Percentiles rank a stretch among this genome's conserved stretches.
These are phyloP conservation scores for Onychostruthus taczanowskii DNA, from an alignment of 2,113 vertebrate species.

Conservation along the genomic window DNA sequence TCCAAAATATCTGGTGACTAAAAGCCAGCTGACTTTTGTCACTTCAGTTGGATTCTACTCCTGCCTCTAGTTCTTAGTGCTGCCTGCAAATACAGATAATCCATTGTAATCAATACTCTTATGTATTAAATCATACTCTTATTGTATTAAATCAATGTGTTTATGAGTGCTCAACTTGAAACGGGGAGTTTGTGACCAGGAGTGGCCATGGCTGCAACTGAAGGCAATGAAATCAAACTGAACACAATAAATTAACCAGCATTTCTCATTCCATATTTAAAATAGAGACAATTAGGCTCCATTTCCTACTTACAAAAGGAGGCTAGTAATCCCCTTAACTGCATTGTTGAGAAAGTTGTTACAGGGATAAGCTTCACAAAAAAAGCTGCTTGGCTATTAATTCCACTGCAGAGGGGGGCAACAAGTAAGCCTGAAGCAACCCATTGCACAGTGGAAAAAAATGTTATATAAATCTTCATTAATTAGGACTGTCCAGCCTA, in stretches of 20 bases:
- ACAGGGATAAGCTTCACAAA: background rate
- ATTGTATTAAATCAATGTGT: background rate
- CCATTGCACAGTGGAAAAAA: background rate
- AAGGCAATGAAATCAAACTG: background rate
- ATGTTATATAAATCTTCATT: background rate
- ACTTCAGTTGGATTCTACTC: background rate
- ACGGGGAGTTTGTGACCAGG: background rate
- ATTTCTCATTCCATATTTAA: background rate
- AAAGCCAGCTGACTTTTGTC: background rate
- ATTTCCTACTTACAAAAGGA: background rate
- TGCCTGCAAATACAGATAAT: background rate
- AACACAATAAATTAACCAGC: background rate
- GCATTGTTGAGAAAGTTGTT: background rate
- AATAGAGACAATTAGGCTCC: background rate
- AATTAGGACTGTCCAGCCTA: background rate
- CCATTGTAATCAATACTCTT: background rate
- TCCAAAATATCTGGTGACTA: background rate
- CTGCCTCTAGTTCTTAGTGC: background rate
- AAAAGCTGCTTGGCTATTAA: background rate
- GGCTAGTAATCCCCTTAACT: background rate
- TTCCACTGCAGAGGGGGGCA: background rate
- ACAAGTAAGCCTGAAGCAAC: background rate
- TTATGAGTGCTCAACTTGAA: background rate
- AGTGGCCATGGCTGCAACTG: background rate
- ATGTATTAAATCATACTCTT: too few relatives aligned